A percentile compares a stretch with the other conserved stretches of the same genome.
phyloP scores from a whole-genome alignment of 2,113 vertebrate species.

The Cacatua alba region DNA sequence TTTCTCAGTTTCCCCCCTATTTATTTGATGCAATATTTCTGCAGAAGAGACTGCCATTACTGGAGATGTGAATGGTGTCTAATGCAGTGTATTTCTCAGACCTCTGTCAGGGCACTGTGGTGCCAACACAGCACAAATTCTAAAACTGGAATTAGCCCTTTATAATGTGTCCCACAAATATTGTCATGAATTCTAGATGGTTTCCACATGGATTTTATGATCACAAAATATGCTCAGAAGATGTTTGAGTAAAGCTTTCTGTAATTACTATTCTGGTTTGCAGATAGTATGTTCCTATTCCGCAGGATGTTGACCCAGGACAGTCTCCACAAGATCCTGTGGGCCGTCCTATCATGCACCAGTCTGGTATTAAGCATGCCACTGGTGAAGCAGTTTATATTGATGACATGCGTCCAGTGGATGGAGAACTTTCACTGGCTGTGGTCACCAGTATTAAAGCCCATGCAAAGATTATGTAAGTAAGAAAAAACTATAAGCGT shows the following conservation, averaged over 20 bases:
- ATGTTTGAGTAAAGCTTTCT: neutral
- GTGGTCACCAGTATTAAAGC: conserved; percentile 84
- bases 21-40: neutral
- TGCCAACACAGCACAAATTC: neutral
- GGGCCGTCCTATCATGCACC: conserved; percentile 81
- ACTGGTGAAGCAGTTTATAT: conserved; percentile 86
- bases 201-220: neutral
- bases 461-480: conserved; percentile 81
- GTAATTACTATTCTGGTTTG: neutral
- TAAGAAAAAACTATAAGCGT: neutral
- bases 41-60: neutral
- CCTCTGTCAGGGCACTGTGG: neutral
- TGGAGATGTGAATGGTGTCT: neutral
- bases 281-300: neutral
- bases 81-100: neutral
- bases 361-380: conserved; percentile 82
- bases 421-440: conserved; percentile 81
- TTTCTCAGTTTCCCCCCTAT: neutral
- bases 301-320: conserved; percentile 75
- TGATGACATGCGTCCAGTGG: conserved; percentile 77
- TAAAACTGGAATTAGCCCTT: neutral
- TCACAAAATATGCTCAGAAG: neutral
- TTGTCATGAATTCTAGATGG: neutral
- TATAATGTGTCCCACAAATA: neutral
- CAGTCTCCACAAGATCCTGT: conserved; percentile 76